Conservation (phyloP, 2,888 invertebrate genomes). For the Trachelus troglodyta region DNA sequence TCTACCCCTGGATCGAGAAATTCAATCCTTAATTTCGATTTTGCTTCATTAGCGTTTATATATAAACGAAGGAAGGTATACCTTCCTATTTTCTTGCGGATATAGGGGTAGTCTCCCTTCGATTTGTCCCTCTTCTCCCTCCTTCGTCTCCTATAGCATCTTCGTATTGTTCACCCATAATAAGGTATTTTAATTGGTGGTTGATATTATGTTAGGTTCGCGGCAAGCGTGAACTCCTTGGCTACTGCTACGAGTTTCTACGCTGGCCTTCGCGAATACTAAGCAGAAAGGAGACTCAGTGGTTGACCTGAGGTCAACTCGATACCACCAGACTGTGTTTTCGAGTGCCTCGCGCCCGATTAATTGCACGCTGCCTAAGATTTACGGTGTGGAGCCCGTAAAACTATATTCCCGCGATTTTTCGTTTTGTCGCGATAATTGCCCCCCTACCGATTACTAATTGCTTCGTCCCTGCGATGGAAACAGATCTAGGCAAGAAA, state of each 20-base stretch:
- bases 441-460: constrained; percentile 49
- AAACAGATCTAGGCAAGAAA: constrained; percentile 17
- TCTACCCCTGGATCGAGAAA: not conserved
- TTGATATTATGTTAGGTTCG: constrained; percentile 55
- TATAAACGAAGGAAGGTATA: too few relatives aligned
- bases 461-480: constrained; percentile 35
- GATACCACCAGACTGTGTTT: constrained; percentile 42
- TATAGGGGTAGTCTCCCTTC: constrained; percentile 1
- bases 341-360: constrained; percentile 53
- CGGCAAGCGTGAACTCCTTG: constrained; percentile 20
- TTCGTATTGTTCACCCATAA: constrained; percentile 54
- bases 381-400: constrained; percentile 52
- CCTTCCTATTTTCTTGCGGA: constrained; percentile 17
- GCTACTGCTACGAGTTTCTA: not conserved
- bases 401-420: constrained; percentile 46
- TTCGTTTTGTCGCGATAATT: constrained; percentile 42
- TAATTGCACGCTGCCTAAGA: constrained; percentile 55
- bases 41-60: constrained; percentile 11
- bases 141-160: not conserved
- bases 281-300: constrained; percentile 6
- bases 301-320: constrained; percentile 55
- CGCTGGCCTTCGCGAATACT: not conserved
- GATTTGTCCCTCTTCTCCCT: constrained; percentile 13
- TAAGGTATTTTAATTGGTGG: constrained; percentile 64
- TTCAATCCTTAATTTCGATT: not conserved